Base-by-base conservation (phyloP, 2,113 vertebrate species). In the Aspiorhynchus laticeps region DNA sequence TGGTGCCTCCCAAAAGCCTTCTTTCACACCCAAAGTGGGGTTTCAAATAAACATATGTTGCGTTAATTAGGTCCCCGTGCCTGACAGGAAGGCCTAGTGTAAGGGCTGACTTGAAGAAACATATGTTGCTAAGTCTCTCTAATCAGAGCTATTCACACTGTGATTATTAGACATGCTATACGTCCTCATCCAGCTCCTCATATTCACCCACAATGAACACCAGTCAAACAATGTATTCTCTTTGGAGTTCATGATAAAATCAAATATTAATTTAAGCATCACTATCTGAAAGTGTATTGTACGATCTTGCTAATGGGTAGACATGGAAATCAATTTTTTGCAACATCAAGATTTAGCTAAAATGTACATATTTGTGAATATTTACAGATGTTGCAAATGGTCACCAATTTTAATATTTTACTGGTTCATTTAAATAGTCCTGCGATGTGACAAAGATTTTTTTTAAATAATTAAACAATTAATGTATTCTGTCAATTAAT, bases 11-110 rank as follows among this genome's bases (percentile, higher is more conserved):
- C 77, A 86, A 89, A 88, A 92, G 92, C 92, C 92, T 92, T 83
- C 84, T 87, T 94, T 95, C 93, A 92, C 94, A 95, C 94, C 88
- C 92, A 80, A 80, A 67, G 91, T 73, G 31, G 89, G 89, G 90
- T 93, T 94, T 92, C 91, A 88, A 93, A 95, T 93, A 93, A 95
- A 93, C 95, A 95, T 95, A 95, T 95, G 94, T 92, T 90, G 93
- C 28, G 93, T 95, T 95, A 93, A 96, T 95, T 94, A 93, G 69
- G 87, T 92, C 88, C 79, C 83, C 1, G 83, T 86, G 88, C 88
- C 87, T 75, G 87, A 93, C 91, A 91, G 92, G 90, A 92, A 90
- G 91, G n/a, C 61, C 77, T 86, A 89, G 88, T 89, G 87, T 74
- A 59, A 82, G 43, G 88, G 90, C 53, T 71, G 28, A 69, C 81